phyloP scores from a whole-genome alignment of 2,113 vertebrate species.

The Orientallactaga bullata region DNA sequence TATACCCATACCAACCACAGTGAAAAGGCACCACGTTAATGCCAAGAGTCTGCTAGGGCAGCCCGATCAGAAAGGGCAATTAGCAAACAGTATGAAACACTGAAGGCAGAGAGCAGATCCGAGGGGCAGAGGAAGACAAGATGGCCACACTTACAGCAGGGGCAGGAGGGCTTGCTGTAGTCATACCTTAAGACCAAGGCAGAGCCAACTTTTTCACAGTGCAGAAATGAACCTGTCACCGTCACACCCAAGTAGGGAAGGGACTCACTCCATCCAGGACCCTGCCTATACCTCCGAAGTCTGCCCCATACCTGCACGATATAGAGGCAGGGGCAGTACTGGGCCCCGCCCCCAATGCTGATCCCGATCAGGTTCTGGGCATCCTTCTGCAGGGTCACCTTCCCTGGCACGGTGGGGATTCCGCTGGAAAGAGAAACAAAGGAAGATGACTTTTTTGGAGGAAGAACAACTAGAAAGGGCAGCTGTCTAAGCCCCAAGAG shows the following conservation, averaged over 20 bases:
- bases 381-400: conserved; percentile 96
- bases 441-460: background rate
- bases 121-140: background rate
- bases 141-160: accelerated
- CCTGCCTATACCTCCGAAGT: background rate
- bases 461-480: accelerated
- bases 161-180: background rate
- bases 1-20: background rate
- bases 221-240: background rate
- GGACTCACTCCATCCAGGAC: background rate
- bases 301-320: conserved; percentile 94
- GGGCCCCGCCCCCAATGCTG: conserved; percentile 98
- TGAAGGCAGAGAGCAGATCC: background rate
- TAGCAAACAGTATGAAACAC: background rate
- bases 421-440: conserved; percentile 87
- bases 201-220: background rate
- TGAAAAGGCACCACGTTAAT: background rate
- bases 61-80: background rate
- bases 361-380: conserved; percentile 97
- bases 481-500: background rate
- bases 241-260: background rate
- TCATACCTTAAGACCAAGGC: background rate
- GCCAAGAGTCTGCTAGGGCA: background rate
- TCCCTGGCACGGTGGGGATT: conserved; percentile 97
- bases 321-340: conserved; percentile 98